Base-by-base conservation (phyloP, 2,113 vertebrate species). In the Channa argus region DNA sequence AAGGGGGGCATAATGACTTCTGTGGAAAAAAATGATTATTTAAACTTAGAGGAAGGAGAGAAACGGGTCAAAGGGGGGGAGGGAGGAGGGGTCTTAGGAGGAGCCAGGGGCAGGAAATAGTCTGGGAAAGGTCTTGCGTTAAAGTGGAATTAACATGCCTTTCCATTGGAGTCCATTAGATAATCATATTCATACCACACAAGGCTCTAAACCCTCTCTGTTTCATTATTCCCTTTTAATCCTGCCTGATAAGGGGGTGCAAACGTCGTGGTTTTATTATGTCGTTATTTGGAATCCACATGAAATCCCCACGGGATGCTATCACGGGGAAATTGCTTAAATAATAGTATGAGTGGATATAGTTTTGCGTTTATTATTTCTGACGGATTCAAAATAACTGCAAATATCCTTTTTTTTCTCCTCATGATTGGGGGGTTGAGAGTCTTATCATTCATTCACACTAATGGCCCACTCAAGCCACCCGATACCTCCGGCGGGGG, bases 171-270 rank as follows among this genome's bases (percentile, higher is more conserved):
- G 80, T 90, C 92, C 82, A 91, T 93, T 93, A 92, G 91, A 94
- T 95, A 94, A 94, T 94, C 90, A 91, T 92, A 92, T 94, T 92
- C 88, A 92, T 94, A 78, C 93, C 93, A 95, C 93, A 94, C 92
- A 94, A 91, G 93, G 90, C 91, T 94, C 84, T 75, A 83, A 87
- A 89, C 88, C 86, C 90, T 86, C 85, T 90, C 90, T 81, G 77
- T 91, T 92, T 92, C 89, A 93, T 93, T 91, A 91, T 92, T 91
- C 87, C 77, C 84, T 88, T 91, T 92, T 94, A 95, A 94, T 94
- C 93, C 93, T 43, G 80, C 47, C 90, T 82, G 93, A 94, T 94
- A 94, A 93, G 88, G 90, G 72, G 74, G 69, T 50, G 85, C 81
- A 63, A 75, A 89, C 84, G 64, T 84, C 65, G 74, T 78, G 81